Evolutionary conservation across 1,140 invertebrate genomes (phyloP).

Genomic region (Planococcus citri): DNA sequence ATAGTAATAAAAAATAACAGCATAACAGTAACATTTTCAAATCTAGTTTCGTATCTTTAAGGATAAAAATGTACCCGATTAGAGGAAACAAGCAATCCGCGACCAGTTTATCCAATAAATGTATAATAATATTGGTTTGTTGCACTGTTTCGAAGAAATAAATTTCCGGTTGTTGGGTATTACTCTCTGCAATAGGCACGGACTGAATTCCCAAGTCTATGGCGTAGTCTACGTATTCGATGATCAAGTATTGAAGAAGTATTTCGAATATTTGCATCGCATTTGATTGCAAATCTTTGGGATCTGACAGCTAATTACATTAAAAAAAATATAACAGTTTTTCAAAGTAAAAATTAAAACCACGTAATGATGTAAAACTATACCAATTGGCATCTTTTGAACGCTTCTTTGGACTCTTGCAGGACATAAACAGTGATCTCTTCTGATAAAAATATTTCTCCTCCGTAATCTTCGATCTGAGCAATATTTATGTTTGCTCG

Average conservation of each 20-base stretch:
- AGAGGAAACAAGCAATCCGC: constrained; percentile 78
- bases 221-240: constrained; percentile 93
- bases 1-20: not conserved
- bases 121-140: constrained; percentile 91
- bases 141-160: constrained; percentile 91
- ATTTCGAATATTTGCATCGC: constrained; percentile 76
- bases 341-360: constrained; percentile 22
- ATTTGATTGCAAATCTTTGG: constrained; percentile 64
- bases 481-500: constrained; percentile 86
- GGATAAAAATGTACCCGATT: constrained; percentile 50
- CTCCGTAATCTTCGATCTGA: constrained; percentile 87
- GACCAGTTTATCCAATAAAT: constrained; percentile 90
- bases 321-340: constrained; percentile 13
- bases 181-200: constrained; percentile 81
- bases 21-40: not conserved
- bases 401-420: constrained; percentile 81
- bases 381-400: constrained; percentile 73
- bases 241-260: constrained; percentile 70
- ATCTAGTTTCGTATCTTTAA: not conserved
- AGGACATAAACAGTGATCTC: constrained; percentile 88
- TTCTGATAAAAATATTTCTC: constrained; percentile 94
- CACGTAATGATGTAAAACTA: constrained; percentile 22
- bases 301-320: constrained; percentile 57
- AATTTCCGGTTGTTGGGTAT: constrained; percentile 58
- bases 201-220: constrained; percentile 82